Evolutionary conservation across 2,888 invertebrate species (phyloP).

Genomic region (Calephelis perditalis): DNA sequence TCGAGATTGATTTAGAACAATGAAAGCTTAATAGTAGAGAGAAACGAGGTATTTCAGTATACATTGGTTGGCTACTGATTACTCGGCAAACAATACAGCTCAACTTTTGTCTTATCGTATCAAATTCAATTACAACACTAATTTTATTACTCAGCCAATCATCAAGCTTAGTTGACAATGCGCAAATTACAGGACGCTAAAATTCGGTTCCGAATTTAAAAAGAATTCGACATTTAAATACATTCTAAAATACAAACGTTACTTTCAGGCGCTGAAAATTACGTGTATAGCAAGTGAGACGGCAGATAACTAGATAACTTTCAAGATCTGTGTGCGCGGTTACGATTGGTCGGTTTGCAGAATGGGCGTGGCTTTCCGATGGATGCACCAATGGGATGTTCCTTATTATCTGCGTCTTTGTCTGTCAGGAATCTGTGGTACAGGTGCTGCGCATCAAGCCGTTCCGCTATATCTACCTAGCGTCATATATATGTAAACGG

Average conservation of each 20-base stretch:
- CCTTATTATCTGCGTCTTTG: constrained; percentile 76
- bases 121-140: constrained; percentile 26
- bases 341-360: constrained; percentile 56
- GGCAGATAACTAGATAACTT: constrained; percentile 76
- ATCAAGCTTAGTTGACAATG: constrained; percentile 29
- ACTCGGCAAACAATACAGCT: constrained; percentile 8
- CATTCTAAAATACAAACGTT: constrained; percentile 11
- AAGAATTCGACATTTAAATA: constrained; percentile 13
- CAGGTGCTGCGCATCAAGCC: constrained; percentile 35
- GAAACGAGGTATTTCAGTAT: constrained; percentile 9
- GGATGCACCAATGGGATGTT: constrained; percentile 80
- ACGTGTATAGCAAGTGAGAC: constrained; percentile 64
- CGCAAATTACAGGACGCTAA: constrained; percentile 23
- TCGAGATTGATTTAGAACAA: constrained; percentile 7
- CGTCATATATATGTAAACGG: constrained; percentile 15
- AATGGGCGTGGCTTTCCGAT: constrained; percentile 66
- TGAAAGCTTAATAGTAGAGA: constrained; percentile 24
- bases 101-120: constrained; percentile 24
- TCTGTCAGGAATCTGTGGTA: constrained; percentile 72
- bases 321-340: constrained; percentile 74
- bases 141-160: constrained; percentile 17
- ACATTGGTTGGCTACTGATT: not conserved
- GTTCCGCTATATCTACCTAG: constrained; percentile 22
- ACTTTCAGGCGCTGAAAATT: constrained; percentile 58
- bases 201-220: no score